These are phyloP conservation scores for Stenolophus ochropezus DNA, from an alignment of 2,888 invertebrate genomes.

Conservation along the genomic window DNA sequence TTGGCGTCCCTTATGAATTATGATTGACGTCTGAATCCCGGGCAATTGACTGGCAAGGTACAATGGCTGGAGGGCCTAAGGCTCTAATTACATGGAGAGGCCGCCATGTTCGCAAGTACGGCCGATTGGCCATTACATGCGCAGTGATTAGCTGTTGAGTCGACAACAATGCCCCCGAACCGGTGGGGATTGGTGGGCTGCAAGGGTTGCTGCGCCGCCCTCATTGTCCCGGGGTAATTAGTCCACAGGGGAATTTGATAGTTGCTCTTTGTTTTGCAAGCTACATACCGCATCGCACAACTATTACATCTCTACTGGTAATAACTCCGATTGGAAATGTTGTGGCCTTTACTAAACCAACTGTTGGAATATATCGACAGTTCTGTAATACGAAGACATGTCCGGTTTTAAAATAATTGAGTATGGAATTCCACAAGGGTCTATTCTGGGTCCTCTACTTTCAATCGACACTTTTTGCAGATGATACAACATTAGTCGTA, in stretches of 20 bases:
- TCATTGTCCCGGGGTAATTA: constrained; percentile 25
- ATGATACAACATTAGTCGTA: too few relatives aligned
- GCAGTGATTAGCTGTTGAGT: constrained; percentile 71
- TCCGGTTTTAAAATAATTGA: too few relatives aligned
- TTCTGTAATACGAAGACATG: too few relatives aligned
- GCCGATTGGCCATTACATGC: constrained; percentile 67
- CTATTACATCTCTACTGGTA: too few relatives aligned
- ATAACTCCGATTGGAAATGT: too few relatives aligned
- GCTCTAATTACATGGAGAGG: constrained; percentile 64
- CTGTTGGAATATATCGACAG: too few relatives aligned
- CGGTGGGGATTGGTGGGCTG: constrained; percentile 14
- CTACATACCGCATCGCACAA: too few relatives aligned
- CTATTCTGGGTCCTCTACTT: too few relatives aligned
- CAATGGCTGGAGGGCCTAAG: constrained; percentile 11
- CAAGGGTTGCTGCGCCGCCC: not conserved
- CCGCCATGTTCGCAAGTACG: constrained; percentile 66
- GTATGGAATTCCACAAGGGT: too few relatives aligned
- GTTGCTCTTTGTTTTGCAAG: constrained; percentile 10
- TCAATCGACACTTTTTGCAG: too few relatives aligned
- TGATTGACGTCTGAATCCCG: constrained; percentile 4
- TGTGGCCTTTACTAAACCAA: too few relatives aligned
- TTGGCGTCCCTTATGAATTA: constrained; percentile 1
- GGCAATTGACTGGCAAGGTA: constrained; percentile 3
- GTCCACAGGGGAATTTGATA: constrained; percentile 13
- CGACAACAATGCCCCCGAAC: constrained; percentile 7